Percentiles rank a stretch among this genome's conserved stretches.
Conservation (phyloP, 2,888 invertebrate species). For the Halictus quadricinctus region DNA sequence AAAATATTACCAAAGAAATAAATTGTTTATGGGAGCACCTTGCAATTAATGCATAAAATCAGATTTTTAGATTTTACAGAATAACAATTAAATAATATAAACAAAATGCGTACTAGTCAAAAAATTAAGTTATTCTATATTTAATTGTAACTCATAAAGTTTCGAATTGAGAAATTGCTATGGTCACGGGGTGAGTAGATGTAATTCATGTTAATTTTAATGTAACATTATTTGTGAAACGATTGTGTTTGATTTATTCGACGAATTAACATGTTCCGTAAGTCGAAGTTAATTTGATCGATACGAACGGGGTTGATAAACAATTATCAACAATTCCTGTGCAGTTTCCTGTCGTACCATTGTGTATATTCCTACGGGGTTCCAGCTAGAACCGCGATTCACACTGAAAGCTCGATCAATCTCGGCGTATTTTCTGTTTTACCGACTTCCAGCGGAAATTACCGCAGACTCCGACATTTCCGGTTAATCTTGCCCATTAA, state of each 20-base stretch:
- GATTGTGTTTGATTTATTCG: too few species aligned
- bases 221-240: neutral
- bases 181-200: neutral
- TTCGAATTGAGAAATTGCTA: neutral
- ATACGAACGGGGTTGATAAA: neutral
- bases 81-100: neutral
- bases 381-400: slow-evolving; percentile 50
- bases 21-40: too few species aligned
- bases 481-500: slow-evolving; percentile 64
- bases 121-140: neutral
- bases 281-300: slow-evolving; percentile 16
- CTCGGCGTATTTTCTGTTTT: slow-evolving; percentile 63
- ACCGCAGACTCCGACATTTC: slow-evolving; percentile 64
- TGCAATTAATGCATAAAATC: too few species aligned
- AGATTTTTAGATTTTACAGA: neutral
- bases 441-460: slow-evolving; percentile 70
- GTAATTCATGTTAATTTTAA: neutral
- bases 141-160: neutral
- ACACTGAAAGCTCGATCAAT: slow-evolving; percentile 49
- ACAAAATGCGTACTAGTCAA: too few species aligned
- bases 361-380: slow-evolving; percentile 41
- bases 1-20: neutral
- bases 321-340: slow-evolving; percentile 44
- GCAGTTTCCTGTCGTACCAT: slow-evolving; percentile 67
- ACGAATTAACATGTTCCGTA: too few species aligned